Evolutionary conservation across 1,140 invertebrate species (phyloP), one percentile per base, ranked within the genome.

Genomic region (Drosophila kepulauana): DNA sequence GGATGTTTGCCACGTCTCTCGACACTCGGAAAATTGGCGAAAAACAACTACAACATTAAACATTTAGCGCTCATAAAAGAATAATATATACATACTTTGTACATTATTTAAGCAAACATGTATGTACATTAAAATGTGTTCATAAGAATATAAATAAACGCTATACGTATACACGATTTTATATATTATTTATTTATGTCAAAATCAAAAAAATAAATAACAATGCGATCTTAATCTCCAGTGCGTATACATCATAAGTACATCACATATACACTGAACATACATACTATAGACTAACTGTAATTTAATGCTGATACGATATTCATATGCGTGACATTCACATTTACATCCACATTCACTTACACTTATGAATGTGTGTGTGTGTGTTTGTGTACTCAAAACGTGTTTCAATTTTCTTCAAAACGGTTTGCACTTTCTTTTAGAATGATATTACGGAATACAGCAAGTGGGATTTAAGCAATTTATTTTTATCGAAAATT

Each of bases 391-490:
- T 59, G 30, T 59, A 91, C 88, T 92, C 91, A 92, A 92, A 92
- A 92, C 91, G 64, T 92, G 91, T 92, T 92, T 92, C 91, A 92
- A 92, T 92, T 91, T 25, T 87, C 90, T 78, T 80, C 69, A 84
- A 58, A 63, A 72, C 45, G 59, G 61, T 65, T 82, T 79, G 73
- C 69, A 78, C 72, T 82, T 64, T 66, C 25, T 28, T 71, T 45
- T 63, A 63, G 67, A 51, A 72, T 67, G 49, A 69, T 77, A 82
- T 68, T 78, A 72, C 64, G 62, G 64, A 82, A 69, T 67, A 78
- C 77, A 87, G 82, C 79, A 79, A 90, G 75, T 89, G 79, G 85
- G 81, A 81, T 64, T 67, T 57, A 90, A 89, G 85, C 85, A 57
- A 75, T 75, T 79, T 68, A 64, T 63, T 52, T 54, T 25, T 25